A percentile compares a stretch with the other conserved stretches of the same genome.
Conservation (phyloP, 2,797 vertebrate species). For the Gallirallus australis region DNA sequence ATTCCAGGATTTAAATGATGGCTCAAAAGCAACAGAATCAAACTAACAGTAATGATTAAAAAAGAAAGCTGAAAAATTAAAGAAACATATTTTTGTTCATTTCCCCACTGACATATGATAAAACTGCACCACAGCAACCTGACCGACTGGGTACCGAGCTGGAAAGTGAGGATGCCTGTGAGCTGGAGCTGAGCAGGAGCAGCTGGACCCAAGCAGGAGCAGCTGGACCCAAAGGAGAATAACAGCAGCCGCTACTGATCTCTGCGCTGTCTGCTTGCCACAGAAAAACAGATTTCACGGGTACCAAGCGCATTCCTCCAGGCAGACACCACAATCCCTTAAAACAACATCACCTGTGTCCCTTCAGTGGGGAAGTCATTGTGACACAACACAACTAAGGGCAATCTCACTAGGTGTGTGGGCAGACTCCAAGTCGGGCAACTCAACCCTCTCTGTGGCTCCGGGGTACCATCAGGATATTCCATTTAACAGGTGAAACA, state of each 20-base stretch:
- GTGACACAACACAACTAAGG: not conserved
- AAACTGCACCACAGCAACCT: not conserved
- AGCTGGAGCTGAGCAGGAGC: not conserved
- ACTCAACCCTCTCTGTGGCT: not conserved
- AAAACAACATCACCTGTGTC: not conserved
- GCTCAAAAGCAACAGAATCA: not conserved
- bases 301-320: not conserved
- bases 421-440: accelerated
- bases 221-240: not conserved
- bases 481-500: not conserved
- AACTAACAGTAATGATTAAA: not conserved
- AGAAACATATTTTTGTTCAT: accelerated
- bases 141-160: not conserved
- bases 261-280: not conserved
- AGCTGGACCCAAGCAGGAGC: not conserved
- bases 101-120: not conserved
- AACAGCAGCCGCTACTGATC: not conserved
- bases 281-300: not conserved
- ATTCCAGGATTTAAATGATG: not conserved
- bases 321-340: not conserved
- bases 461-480: not conserved
- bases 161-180: not conserved
- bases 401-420: not conserved
- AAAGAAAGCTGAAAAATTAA: too few species aligned
- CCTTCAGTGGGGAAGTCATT: not conserved